phyloP scores from a whole-genome alignment of 30 jellyfish, hydroid and myxozoan species.

The Catostylus mosaicus region DNA sequence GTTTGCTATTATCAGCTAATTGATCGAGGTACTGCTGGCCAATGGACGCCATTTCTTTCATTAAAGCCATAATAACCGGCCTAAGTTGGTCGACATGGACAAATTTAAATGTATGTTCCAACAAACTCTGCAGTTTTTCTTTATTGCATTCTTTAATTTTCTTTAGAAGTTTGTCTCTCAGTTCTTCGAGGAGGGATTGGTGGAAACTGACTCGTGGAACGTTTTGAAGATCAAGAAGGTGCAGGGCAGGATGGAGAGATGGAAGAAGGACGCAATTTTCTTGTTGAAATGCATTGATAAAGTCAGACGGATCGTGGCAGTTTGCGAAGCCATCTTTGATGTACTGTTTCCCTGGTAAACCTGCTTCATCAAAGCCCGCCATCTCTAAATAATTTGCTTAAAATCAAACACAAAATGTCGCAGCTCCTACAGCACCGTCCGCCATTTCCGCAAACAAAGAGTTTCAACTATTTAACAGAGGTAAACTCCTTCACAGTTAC shows the following conservation, averaged over 20 bases:
- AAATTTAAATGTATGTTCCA: conserved; percentile 85
- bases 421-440: no score
- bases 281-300: conserved; percentile 85
- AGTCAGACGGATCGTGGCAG: conserved; percentile 82
- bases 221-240: conserved; percentile 82
- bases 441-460: no score
- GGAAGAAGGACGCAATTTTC: conserved; percentile 91
- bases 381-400: conserved; percentile 10
- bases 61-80: conserved; percentile 81
- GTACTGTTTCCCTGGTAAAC: conserved; percentile 89
- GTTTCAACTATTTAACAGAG: no score
- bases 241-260: conserved; percentile 90
- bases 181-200: conserved; percentile 77
- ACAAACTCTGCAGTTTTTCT: conserved; percentile 58
- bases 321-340: conserved; percentile 79
- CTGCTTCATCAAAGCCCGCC: conserved; percentile 98
- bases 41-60: conserved; percentile 73
- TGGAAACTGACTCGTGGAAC: conserved; percentile 82
- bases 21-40: conserved; percentile 74
- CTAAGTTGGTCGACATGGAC: conserved; percentile 83
- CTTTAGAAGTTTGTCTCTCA: conserved; percentile 76
- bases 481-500: no score
- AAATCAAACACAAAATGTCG: background rate
- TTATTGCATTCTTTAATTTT: conserved; percentile 65
- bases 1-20: conserved; percentile 60